Evolutionary conservation across 2,888 invertebrate species (phyloP).

Genomic region (Amorpha juglandis): DNA sequence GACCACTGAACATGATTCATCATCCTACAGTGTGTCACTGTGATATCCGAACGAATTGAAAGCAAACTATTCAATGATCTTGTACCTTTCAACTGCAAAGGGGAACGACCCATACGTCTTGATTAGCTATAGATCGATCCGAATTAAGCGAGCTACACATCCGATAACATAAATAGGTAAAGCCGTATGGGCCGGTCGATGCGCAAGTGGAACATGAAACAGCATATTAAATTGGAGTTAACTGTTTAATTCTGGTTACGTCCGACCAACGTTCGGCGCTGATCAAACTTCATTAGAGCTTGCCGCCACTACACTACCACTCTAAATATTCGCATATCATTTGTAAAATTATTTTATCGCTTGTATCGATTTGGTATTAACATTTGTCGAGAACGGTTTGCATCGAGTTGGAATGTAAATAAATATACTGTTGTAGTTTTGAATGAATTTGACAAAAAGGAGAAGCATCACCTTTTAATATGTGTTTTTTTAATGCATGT

Average conservation of each 20-base stretch:
- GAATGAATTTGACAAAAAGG: too few relatives aligned
- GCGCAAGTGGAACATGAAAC: constrained; percentile 25
- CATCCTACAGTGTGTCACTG: not conserved
- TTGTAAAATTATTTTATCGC: constrained; percentile 9
- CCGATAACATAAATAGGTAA: not conserved
- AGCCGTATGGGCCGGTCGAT: constrained; percentile 20
- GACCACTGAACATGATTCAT: not conserved
- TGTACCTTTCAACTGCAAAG: not conserved
- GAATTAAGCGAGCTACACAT: not conserved
- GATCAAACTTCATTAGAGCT: constrained; percentile 29
- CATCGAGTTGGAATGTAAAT: not conserved
- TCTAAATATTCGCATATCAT: not conserved
- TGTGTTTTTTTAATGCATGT: too few relatives aligned
- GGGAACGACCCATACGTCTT: not conserved
- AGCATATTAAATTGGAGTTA: constrained; percentile 31
- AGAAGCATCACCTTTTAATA: too few relatives aligned
- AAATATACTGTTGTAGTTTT: not conserved
- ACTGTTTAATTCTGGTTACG: constrained; percentile 30
- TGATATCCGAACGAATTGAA: not conserved
- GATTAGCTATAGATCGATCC: not conserved
- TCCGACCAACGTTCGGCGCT: constrained; percentile 21
- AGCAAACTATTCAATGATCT: not conserved
- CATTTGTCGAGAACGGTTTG: not conserved
- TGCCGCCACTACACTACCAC: not conserved
- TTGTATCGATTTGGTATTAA: not conserved